Evolutionary conservation across 2,797 vertebrate genomes (phyloP).

Genomic region (Oreonectes daqikongensis): DNA sequence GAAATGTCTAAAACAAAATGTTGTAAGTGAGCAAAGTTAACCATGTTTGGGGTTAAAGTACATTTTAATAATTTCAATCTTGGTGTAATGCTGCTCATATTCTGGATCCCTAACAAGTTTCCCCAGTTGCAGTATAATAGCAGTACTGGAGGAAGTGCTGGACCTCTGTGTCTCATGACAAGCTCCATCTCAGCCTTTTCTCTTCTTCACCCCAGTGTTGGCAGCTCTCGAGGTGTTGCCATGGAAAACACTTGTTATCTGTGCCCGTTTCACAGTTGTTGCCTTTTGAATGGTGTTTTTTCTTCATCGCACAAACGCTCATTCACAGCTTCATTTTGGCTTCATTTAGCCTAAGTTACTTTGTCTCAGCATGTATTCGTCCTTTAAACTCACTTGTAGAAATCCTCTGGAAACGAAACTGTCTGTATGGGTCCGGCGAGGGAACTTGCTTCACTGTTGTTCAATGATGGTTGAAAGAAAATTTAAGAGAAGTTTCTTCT

Average conservation of each 20-base stretch:
- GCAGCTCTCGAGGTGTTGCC: slow-evolving; percentile 39
- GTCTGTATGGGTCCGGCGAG: neutral
- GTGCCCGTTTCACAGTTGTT: slow-evolving; percentile 31
- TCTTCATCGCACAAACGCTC: slow-evolving; percentile 34
- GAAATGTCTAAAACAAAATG: too few relatives aligned
- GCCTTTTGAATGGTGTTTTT: slow-evolving; percentile 33
- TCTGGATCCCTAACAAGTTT: slow-evolving; percentile 30
- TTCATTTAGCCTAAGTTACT: neutral
- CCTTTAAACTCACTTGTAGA: slow-evolving; percentile 8
- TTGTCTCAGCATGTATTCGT: slow-evolving; percentile 12
- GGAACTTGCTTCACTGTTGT: neutral
- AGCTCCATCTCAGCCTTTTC: slow-evolving; percentile 22
- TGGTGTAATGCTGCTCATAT: neutral
- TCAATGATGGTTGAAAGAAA: neutral
- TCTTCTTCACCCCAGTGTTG: slow-evolving; percentile 32
- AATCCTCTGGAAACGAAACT: slow-evolving; percentile 2
- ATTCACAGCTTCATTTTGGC: slow-evolving; percentile 26
- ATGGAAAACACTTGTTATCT: slow-evolving; percentile 41
- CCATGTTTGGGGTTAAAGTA: neutral
- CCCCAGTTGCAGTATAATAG: slow-evolving; percentile 30
- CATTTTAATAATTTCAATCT: slow-evolving; percentile 3
- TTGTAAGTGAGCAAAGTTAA: too few relatives aligned
- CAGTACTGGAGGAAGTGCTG: slow-evolving; percentile 26
- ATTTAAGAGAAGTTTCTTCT: neutral
- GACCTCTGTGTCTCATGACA: slow-evolving; percentile 36